A percentile compares a stretch with the other conserved stretches of the same genome.
phyloP scores from a whole-genome alignment of 2,888 invertebrate species.

The Cinara cedri region DNA sequence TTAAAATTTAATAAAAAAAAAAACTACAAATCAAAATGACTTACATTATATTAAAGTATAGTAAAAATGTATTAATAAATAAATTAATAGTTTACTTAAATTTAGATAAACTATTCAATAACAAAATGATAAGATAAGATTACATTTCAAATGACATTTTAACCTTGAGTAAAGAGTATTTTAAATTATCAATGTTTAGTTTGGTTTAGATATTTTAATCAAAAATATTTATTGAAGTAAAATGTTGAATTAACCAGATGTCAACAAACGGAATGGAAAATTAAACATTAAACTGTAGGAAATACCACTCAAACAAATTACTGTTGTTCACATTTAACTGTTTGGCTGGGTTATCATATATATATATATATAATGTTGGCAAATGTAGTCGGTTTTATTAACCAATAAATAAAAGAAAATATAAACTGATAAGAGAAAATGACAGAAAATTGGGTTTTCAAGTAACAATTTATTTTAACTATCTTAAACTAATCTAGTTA shows the following conservation, averaged over 20 bases:
- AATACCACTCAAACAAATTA: background rate
- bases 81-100: background rate
- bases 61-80: background rate
- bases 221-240: background rate
- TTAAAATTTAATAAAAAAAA: background rate
- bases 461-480: background rate
- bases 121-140: background rate
- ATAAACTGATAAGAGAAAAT: conserved; percentile 36
- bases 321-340: background rate
- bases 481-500: background rate
- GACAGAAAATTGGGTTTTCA: conserved; percentile 17
- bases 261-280: background rate
- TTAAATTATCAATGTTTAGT: background rate
- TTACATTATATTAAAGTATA: background rate
- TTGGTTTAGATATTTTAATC: background rate
- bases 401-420: background rate
- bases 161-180: conserved; percentile 22
- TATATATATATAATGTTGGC: conserved; percentile 9
- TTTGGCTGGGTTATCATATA: background rate
- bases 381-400: conserved; percentile 25
- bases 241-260: background rate
- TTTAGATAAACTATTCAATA: background rate
- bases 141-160: conserved; percentile 16
- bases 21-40: background rate
- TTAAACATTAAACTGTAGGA: background rate